These are phyloP conservation scores for Orientallactaga bullata DNA, from an alignment of 2,113 vertebrate species.

Conservation along the genomic window DNA sequence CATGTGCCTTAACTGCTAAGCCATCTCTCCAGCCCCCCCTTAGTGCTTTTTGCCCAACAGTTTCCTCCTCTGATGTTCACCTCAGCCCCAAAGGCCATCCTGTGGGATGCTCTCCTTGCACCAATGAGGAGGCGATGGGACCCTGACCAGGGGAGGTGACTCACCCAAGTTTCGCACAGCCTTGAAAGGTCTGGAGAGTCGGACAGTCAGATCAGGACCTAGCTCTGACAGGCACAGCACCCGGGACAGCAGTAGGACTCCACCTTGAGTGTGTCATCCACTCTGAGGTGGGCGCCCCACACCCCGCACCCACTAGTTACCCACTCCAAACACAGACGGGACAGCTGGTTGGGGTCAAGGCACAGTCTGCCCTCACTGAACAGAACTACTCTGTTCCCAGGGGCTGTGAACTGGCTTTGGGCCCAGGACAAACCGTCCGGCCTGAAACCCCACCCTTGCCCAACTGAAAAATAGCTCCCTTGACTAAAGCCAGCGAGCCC, in stretches of 20 bases:
- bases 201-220: background rate
- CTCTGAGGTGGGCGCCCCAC: background rate
- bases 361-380: background rate
- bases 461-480: conserved; percentile 21
- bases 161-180: background rate
- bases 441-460: background rate
- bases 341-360: background rate
- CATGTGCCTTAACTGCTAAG: no score
- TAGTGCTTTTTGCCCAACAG: no score
- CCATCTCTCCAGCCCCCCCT: no score
- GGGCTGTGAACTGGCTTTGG: conserved; percentile 45
- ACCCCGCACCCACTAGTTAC: background rate
- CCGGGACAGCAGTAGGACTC: rapidly evolving
- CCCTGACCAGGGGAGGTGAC: background rate
- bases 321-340: background rate
- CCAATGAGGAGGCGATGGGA: background rate
- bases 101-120: background rate
- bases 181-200: background rate
- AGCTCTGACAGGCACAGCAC: background rate
- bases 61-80: background rate
- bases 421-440: conserved; percentile 39
- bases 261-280: background rate
- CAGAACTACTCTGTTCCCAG: conserved; percentile 42
- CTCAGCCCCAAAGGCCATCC: background rate
- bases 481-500: background rate